Percentiles rank a stretch among this genome's conserved stretches.
Evolutionary conservation across 2,888 invertebrate genomes (phyloP).

Genomic region (Schrankia costaestrigalis): DNA sequence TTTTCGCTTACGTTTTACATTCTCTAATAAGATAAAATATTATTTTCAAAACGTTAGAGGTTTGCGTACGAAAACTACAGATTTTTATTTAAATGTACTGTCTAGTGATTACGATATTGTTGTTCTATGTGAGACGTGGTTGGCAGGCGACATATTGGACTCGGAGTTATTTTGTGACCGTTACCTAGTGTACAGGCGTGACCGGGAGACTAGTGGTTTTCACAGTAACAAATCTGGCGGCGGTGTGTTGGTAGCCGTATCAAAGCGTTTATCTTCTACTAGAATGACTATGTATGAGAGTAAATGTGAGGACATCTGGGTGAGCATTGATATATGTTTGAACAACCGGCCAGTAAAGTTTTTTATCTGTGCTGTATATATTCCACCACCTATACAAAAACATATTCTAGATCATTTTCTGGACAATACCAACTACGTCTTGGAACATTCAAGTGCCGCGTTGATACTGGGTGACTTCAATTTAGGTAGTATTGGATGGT

Average conservation of each 20-base stretch:
- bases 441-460: background rate
- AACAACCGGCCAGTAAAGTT: background rate
- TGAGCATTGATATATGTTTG: background rate
- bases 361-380: too few relatives aligned
- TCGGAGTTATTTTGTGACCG: background rate
- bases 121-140: too few relatives aligned
- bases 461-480: too few relatives aligned
- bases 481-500: background rate
- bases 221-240: too few relatives aligned
- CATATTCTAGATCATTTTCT: background rate
- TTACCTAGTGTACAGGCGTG: background rate
- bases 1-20: background rate
- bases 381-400: background rate
- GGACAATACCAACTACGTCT: background rate
- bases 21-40: too few relatives aligned
- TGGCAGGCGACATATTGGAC: too few relatives aligned
- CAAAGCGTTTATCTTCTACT: background rate
- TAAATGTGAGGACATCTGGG: background rate
- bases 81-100: too few relatives aligned
- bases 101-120: too few relatives aligned
- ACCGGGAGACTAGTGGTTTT: background rate
- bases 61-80: too few relatives aligned
- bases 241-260: background rate
- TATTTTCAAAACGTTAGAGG: too few relatives aligned
- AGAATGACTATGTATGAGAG: background rate